Base-by-base conservation (phyloP, 2,888 invertebrate species). In the Petrophora chlorosata region DNA sequence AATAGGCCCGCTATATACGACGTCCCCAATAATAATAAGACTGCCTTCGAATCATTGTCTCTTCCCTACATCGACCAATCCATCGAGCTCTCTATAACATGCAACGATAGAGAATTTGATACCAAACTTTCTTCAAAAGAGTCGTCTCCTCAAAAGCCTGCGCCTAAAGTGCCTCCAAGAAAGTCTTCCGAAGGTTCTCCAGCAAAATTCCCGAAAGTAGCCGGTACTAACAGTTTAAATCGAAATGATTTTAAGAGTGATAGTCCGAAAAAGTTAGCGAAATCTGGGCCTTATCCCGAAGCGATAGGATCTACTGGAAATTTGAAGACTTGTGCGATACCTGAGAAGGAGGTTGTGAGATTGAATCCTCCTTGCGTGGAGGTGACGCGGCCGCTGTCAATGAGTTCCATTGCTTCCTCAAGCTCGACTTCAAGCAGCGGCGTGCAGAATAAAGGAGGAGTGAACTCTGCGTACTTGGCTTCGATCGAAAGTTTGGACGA, bases 401-500 rank as follows among this genome's bases (percentile, higher is more conserved):
- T 95, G 80, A 95, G 94, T 74, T 96, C 96, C 52, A 94, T 96
- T 65, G 94, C 94, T 7, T 95, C 95, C 4, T 94, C 94, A 0
- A 94, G 94, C 47, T 94, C 93, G 0, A 93, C 92, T 3, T 91
- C 87, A 0, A 92, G 92, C 54, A 93, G 92, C 65, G 93, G 93
- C 40, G 92, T 92, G 28, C 92, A 92, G 59, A 92, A 93, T 65
- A 92, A 92, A 70, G 92, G 92, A 12, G 92, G 92, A 59, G 92
- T 94, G 61, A 93, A 93, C 62, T 94, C 94, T 26, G 95, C 95
- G 9, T 97, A 97, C 82, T 87, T 97, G 74, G 97, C 97, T 41
- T 97, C 96, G 22, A 95, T 96, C 39, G 97, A 97, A 79, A 96
- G 96, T 63, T 88, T 97, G 64, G 96, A 95, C 50, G 95, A 96